Evolutionary conservation across 1,140 invertebrate genomes (phyloP).

Genomic region (Heliothis subflexa): DNA sequence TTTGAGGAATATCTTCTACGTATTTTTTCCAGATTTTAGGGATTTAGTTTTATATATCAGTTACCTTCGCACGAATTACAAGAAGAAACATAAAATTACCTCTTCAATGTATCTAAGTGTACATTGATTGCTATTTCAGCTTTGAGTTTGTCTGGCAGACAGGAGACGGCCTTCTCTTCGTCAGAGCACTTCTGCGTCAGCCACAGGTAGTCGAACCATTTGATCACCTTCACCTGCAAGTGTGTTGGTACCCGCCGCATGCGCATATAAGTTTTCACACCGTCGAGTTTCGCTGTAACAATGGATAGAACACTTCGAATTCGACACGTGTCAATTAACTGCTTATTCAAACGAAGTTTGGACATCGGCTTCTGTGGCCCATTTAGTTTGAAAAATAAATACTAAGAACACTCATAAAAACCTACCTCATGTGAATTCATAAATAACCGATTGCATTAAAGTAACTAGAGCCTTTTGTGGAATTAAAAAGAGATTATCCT

Average conservation of each 20-base stretch:
- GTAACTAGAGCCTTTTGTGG: not conserved
- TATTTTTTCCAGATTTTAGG: no score
- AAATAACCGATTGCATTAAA: not conserved
- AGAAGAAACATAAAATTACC: constrained; percentile 59
- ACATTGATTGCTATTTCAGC: constrained; percentile 99
- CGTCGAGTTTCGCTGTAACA: constrained; percentile 96
- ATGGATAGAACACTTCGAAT: not conserved
- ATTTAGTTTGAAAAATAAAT: not conserved
- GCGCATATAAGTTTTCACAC: constrained; percentile 99
- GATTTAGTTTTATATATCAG: no score
- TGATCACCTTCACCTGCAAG: constrained; percentile 99
- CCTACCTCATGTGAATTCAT: not conserved
- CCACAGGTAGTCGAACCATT: constrained; percentile 99
- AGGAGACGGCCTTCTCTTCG: constrained; percentile 97
- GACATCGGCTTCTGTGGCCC: no score
- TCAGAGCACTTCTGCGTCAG: constrained; percentile 99
- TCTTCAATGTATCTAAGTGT: constrained; percentile 98
- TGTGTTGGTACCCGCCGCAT: constrained; percentile 97
- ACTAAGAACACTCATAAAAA: not conserved
- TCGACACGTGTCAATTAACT: not conserved
- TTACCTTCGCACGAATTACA: no score
- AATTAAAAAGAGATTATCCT: constrained; percentile 20
- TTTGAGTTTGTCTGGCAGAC: constrained; percentile 98
- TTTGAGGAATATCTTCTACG: no score
- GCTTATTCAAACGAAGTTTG: not conserved